A percentile compares a stretch with the other conserved stretches of the same genome.
phyloP scores from a whole-genome alignment of 2,113 vertebrate species.

The Phaethornis superciliosus region DNA sequence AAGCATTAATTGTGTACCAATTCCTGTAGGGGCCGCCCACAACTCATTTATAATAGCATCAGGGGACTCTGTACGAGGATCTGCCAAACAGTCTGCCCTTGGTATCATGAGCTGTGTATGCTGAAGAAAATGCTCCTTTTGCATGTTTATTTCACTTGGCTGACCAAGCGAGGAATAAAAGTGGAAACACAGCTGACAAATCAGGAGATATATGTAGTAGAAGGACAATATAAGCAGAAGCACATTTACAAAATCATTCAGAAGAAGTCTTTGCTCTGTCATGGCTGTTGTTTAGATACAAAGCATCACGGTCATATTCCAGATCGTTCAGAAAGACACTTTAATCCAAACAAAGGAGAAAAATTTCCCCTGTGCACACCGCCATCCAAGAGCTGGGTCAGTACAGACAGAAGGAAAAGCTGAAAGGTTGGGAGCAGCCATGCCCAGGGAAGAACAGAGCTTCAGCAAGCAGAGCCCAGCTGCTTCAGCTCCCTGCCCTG shows the following conservation, averaged over 20 bases:
- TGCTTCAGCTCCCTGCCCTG: not conserved
- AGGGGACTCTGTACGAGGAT: not conserved
- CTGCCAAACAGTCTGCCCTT: not conserved
- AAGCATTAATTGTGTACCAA: not conserved
- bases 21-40: slow-evolving; percentile 30
- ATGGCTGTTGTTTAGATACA: not conserved
- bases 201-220: not conserved
- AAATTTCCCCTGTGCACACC: not conserved
- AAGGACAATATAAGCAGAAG: not conserved
- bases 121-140: not conserved
- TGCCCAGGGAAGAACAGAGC: not conserved
- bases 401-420: not conserved
- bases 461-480: not conserved
- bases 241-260: not conserved
- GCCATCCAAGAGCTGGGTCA: no score
- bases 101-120: not conserved
- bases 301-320: not conserved
- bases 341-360: not conserved
- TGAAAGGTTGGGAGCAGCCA: not conserved
- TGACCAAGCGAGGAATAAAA: not conserved
- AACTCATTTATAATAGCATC: not conserved
- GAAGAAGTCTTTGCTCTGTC: not conserved
- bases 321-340: not conserved
- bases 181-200: not conserved
- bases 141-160: not conserved